Percentiles rank a stretch among this genome's conserved stretches.
Conservation (phyloP, 2,797 vertebrate genomes). For the Anguilla marmorata region DNA sequence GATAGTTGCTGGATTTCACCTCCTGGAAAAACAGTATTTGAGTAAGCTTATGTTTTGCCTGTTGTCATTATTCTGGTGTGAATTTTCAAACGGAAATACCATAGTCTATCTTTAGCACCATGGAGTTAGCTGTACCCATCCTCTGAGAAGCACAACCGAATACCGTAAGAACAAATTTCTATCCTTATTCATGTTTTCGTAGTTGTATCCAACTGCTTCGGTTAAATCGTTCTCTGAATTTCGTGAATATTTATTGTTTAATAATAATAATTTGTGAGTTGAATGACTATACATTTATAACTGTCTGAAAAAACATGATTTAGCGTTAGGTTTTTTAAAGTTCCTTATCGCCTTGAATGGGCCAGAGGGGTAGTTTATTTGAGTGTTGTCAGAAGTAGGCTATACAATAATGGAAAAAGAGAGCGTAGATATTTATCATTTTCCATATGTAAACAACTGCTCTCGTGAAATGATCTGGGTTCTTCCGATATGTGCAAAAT, state of each 20-base stretch:
- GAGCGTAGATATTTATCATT: not conserved
- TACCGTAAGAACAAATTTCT: constrained; percentile 41
- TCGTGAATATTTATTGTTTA: not conserved
- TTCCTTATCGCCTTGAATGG: constrained; percentile 9
- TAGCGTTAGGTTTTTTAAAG: not conserved
- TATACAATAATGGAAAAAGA: not conserved
- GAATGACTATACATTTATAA: not conserved
- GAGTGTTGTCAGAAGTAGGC: not conserved
- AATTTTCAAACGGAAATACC: constrained; percentile 38
- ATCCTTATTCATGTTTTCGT: constrained; percentile 13
- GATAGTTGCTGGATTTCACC: constrained; percentile 3
- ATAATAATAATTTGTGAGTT: not conserved
- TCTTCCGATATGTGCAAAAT: constrained; percentile 37
- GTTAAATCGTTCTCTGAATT: not conserved
- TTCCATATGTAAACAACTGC: not conserved
- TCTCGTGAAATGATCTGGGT: constrained; percentile 1
- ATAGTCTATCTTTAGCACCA: constrained; percentile 48
- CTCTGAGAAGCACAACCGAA: constrained; percentile 53
- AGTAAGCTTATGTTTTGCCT: constrained; percentile 23
- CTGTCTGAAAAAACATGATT: not conserved
- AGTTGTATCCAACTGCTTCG: not conserved
- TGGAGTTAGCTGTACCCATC: constrained; percentile 59
- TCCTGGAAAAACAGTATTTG: constrained; percentile 12
- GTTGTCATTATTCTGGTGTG: constrained; percentile 19
- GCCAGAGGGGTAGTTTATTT: not conserved